Percentiles rank a stretch among this genome's conserved stretches.
Conservation (phyloP, 2,113 vertebrate genomes). For the Thryonomys swinderianus region DNA sequence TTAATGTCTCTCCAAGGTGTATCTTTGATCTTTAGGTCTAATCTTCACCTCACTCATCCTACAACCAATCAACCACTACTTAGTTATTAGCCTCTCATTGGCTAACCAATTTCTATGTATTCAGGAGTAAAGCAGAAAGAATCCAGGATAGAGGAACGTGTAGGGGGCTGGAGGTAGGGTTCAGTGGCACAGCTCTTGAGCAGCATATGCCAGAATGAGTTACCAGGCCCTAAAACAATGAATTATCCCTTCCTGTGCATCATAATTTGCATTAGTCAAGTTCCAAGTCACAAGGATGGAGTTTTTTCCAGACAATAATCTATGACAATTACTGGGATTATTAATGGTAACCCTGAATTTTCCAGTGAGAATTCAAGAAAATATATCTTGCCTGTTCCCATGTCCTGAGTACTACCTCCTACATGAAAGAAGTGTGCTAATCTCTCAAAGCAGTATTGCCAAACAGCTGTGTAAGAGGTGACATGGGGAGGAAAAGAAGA, state of each 20-base stretch:
- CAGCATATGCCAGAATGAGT: neutral
- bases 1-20: neutral
- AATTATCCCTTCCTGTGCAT: too few relatives aligned
- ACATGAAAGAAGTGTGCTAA: neutral
- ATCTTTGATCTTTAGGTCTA: neutral
- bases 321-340: neutral
- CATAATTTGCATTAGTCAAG: neutral
- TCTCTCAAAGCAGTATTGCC: neutral
- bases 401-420: neutral
- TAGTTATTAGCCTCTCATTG: neutral
- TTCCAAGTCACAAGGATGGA: neutral
- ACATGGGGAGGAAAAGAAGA: slow-evolving; percentile 51
- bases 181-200: neutral
- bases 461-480: neutral
- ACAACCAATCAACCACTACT: neutral
- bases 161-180: neutral
- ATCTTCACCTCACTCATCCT: neutral
- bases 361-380: neutral
- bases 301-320: neutral
- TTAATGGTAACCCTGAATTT: neutral
- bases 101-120: neutral
- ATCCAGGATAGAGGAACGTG: neutral
- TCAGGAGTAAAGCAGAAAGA: neutral
- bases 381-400: neutral
- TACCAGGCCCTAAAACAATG: neutral